phyloP scores from a whole-genome alignment of 2,113 vertebrate genomes.

The Anser brachyrhynchus region DNA sequence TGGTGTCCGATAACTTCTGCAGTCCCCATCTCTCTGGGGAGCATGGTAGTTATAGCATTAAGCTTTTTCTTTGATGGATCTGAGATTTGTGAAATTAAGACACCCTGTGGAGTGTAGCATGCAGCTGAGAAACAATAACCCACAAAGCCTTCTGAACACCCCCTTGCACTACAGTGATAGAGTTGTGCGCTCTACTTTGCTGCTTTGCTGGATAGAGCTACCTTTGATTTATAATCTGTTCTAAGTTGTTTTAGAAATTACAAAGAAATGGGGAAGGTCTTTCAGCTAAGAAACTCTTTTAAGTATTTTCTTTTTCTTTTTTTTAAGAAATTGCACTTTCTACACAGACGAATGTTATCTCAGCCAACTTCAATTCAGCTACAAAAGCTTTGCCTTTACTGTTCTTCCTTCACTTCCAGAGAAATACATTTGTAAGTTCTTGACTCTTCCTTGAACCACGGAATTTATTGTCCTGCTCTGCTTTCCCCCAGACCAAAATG shows the following conservation, averaged over 20 bases:
- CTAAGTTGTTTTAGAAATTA: background rate
- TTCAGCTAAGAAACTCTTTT: background rate
- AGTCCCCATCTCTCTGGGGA: background rate
- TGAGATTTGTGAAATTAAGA: background rate
- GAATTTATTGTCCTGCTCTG: constrained; percentile 32
- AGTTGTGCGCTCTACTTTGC: background rate
- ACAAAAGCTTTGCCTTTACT: constrained; percentile 24
- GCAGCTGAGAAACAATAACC: background rate
- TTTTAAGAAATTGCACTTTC: background rate
- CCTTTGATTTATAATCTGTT: background rate
- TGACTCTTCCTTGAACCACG: constrained; percentile 33
- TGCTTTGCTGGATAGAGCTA: background rate
- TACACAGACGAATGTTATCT: background rate
- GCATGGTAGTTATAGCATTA: background rate
- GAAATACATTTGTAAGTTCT: constrained; percentile 11
- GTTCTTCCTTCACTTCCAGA: background rate
- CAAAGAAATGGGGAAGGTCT: background rate
- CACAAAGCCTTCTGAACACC: background rate
- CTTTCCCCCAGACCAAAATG: background rate
- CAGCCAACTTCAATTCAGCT: background rate
- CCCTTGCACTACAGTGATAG: background rate
- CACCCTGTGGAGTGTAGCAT: background rate
- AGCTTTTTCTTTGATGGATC: background rate
- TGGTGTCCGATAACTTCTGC: background rate
- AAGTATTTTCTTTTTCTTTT: background rate